These are phyloP conservation scores for Oncorhynchus kisutch DNA, from an alignment of 2,113 vertebrate genomes.

Conservation along the genomic window DNA sequence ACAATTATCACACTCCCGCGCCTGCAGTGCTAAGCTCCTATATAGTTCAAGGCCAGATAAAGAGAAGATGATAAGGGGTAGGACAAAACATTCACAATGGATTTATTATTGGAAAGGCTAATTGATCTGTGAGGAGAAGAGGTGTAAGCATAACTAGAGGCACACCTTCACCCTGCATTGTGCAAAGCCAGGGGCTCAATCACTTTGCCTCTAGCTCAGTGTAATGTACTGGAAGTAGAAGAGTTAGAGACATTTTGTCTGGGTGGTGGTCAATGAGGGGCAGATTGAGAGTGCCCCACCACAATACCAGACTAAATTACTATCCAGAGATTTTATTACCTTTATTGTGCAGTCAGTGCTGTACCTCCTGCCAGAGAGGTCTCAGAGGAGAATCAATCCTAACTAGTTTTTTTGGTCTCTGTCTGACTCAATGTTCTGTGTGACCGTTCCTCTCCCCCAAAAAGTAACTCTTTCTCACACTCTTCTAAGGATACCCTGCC, in stretches of 20 bases:
- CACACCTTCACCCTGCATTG: constrained; percentile 31
- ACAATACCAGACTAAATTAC: too few species aligned
- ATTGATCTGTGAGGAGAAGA: constrained; percentile 29
- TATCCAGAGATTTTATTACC: neutral
- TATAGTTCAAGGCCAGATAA: constrained; percentile 49
- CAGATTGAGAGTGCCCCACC: neutral
- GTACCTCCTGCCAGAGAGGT: neutral
- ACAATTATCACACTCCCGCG: constrained; percentile 24
- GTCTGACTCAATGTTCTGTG: neutral
- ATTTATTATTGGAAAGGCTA: constrained; percentile 62
- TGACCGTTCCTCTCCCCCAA: neutral
- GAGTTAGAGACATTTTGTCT: neutral
- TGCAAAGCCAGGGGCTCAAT: constrained; percentile 8
- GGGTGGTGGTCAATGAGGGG: neutral
- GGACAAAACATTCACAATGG: constrained; percentile 48
- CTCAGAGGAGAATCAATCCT: neutral
- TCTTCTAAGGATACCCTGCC: constrained; percentile 1
- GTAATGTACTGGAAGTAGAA: neutral
- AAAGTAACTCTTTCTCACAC: neutral
- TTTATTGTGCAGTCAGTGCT: neutral
- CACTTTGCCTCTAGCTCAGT: constrained; percentile 11
- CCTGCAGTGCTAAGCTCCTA: constrained; percentile 45
- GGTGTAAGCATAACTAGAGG: constrained; percentile 16
- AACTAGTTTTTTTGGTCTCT: neutral
- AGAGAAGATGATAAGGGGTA: constrained; percentile 17